Conservation (phyloP, 2,888 invertebrate genomes). For the Phyto melanocephala region DNA sequence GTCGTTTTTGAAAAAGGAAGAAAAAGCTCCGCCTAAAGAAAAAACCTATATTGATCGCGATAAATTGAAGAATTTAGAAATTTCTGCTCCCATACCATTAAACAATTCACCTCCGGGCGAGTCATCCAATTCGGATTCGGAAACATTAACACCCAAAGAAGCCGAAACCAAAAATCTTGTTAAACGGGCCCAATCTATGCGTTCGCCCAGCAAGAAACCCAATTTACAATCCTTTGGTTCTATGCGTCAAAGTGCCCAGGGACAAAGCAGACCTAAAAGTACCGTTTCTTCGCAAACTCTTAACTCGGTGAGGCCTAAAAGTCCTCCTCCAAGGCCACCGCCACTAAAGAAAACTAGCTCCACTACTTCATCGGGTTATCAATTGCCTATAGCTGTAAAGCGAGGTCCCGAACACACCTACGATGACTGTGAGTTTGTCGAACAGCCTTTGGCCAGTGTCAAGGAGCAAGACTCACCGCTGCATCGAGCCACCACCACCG, state of each 20-base stretch:
- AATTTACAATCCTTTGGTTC: conserved; percentile 89
- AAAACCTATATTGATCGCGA: conserved; percentile 86
- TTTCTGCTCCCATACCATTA: conserved; percentile 88
- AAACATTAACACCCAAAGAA: conserved; percentile 74
- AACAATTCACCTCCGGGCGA: conserved; percentile 79
- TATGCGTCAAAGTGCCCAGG: conserved; percentile 84
- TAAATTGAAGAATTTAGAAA: conserved; percentile 86
- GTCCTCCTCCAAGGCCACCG: conserved; percentile 83
- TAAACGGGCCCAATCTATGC: conserved; percentile 90
- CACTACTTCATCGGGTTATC: conserved; percentile 81
- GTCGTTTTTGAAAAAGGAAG: conserved; percentile 85
- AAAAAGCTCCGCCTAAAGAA: conserved; percentile 82
- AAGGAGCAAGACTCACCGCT: conserved; percentile 81
- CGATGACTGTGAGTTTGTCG: conserved; percentile 87
- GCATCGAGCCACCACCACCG: conserved; percentile 70
- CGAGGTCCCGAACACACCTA: conserved; percentile 81
- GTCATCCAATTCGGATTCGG: conserved; percentile 80
- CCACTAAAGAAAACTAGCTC: conserved; percentile 77
- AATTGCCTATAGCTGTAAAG: conserved; percentile 79
- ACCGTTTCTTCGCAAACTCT: conserved; percentile 79
- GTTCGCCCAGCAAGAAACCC: conserved; percentile 81
- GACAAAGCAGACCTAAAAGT: conserved; percentile 86
- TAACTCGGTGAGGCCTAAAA: conserved; percentile 82
- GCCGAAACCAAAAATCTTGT: conserved; percentile 80
- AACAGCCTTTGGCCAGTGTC: conserved; percentile 82